Evolutionary conservation across 1,140 invertebrate genomes (phyloP).

Genomic region (Eupristina koningsbergeri): DNA sequence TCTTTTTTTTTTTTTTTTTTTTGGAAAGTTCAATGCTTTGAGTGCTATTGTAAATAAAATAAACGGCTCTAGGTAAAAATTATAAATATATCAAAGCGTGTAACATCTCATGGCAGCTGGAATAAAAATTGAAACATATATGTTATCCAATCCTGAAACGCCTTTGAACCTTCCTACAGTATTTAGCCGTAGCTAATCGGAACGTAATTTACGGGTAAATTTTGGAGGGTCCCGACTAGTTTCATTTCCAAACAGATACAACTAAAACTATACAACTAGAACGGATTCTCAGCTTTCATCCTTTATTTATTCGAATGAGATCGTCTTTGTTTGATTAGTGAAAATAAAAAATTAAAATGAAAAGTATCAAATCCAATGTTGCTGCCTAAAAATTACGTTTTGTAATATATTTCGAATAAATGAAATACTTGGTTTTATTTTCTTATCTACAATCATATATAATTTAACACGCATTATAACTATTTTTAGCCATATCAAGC

Average conservation of each 20-base stretch:
- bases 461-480: background rate
- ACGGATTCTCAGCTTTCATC: background rate
- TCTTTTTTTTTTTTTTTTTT: background rate
- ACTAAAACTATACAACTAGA: background rate
- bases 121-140: conserved; percentile 40
- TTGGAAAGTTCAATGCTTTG: too few relatives aligned
- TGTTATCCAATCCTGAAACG: background rate
- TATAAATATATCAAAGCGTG: conserved; percentile 20
- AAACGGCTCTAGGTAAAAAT: background rate
- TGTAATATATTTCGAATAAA: too few relatives aligned
- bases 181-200: conserved; percentile 46
- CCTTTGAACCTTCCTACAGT: conserved; percentile 40
- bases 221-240: conserved; percentile 13
- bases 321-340: background rate
- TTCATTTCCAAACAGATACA: background rate
- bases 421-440: too few relatives aligned
- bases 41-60: conserved; percentile 12
- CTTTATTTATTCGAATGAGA: background rate
- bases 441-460: too few relatives aligned
- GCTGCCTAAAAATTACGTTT: too few relatives aligned
- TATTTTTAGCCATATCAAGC: background rate
- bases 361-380: background rate
- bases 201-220: conserved; percentile 46
- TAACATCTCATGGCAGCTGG: background rate
- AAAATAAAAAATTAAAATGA: background rate